Evolutionary conservation across 2,888 invertebrate genomes (phyloP).

Genomic region (Plebejus anna): DNA sequence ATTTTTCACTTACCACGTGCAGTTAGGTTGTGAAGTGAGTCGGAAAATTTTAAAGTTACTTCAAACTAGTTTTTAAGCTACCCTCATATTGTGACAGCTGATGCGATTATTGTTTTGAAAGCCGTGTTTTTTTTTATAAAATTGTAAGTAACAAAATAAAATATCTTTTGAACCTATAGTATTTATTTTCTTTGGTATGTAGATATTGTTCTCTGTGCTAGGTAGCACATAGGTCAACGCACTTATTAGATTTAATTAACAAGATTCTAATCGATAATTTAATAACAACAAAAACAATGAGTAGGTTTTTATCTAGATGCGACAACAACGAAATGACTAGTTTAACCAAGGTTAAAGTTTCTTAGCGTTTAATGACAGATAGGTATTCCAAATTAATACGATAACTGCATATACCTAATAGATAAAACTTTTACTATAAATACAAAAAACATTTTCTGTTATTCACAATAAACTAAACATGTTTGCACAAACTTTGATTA

Average conservation of each 20-base stretch:
- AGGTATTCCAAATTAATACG: background rate
- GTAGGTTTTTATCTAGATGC: conserved; percentile 9
- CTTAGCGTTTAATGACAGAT: conserved; percentile 16
- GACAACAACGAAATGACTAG: conserved; percentile 26
- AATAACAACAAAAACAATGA: conserved; percentile 7
- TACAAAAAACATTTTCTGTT: conserved; percentile 20
- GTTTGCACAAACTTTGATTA: conserved; percentile 23
- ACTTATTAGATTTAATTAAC: conserved; percentile 7
- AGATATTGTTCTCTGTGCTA: background rate
- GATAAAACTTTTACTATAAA: conserved; percentile 16
- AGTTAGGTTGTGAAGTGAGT: conserved; percentile 43
- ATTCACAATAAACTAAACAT: conserved; percentile 24
- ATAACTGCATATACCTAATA: background rate
- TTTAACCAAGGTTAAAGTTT: conserved; percentile 28
- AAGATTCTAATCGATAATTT: background rate
- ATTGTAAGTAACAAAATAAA: background rate
- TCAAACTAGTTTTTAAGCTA: conserved; percentile 30
- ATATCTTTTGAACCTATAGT: background rate
- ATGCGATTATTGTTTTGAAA: background rate
- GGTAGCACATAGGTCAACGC: background rate
- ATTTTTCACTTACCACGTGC: conserved; percentile 58
- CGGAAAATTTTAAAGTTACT: background rate
- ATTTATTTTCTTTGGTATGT: no score
- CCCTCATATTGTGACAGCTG: conserved; percentile 31
- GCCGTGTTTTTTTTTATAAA: background rate